Evolutionary conservation across 64 coral and sea anemone genomes (phyloP), one percentile per base, ranked within the genome.

Genomic region (Porites australiensis): DNA sequence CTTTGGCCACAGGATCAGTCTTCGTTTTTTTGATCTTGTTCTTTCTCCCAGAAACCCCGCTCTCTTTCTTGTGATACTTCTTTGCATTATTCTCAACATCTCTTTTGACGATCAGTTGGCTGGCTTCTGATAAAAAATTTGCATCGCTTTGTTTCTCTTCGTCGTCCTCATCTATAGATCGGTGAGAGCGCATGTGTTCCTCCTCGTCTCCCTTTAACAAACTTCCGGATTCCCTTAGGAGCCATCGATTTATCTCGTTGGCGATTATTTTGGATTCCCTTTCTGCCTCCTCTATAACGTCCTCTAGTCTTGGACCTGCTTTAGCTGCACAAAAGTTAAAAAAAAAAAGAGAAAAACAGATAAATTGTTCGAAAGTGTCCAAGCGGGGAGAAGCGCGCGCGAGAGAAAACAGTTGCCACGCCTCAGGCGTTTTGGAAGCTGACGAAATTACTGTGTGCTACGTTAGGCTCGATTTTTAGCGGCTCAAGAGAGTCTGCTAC

Each of bases 201-300:
- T 23, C 6, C 63, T 69, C 81, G 18, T 84, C 62, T 53, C 13
- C 62, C 11, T 67, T 50, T n/a, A 51, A 16, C 15, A 51, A 68
- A 3, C 46, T 22, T 52, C 44, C 81, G 13, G 61, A 50, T 69
- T 94, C 92, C 8, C 20, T 21, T 27, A 89, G 9, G 16, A 94
- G 71, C 92, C 92, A 94, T 14, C 82, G 92, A 19, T 94, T 94
- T 44, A 94, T 94, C 13, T 94, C 92, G 37, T 72, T 82, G 14
- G 87, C 92, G n/a, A 94, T 72, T 82, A 84, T 59, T 44, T 74
- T 66, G 37, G 92, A 94, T 51, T 89, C 69, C n/a, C 57, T 68
- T 69, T 89, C 87, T 2, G 92, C 92, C 11, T 89, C 69, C 18
- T 82, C 65, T 58, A 94, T 67, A 7, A 94, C 54, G 43, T 66